Base-by-base conservation (phyloP, 2,797 vertebrate species). In the Diceros bicornis region DNA sequence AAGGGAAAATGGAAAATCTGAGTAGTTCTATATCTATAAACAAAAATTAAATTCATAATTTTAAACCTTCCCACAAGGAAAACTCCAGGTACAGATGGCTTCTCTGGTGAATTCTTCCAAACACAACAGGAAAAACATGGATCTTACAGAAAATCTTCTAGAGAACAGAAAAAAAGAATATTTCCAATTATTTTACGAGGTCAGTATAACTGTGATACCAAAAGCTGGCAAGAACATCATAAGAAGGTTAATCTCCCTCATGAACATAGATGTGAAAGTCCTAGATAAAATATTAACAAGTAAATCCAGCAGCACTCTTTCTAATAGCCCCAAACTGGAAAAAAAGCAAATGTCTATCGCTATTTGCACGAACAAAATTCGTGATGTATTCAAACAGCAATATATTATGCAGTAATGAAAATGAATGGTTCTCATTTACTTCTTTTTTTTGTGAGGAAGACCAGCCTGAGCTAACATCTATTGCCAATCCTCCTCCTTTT, bases 21-120 rank as follows among this genome's bases (percentile, higher is more conserved):
- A 82, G 55, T 21, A 69, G 13, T 68, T 91, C 34, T 92, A 41
- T 69, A 41, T 62, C 44, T 61, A 91, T 79, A 86, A 44, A 83
- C 25, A 95, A 94, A 92, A 96, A 66, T 52, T 44, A 47, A 88
- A 87, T 62, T 57, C 9, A 77, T 71, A 78, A 82, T 79, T 90
- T 41, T 68, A 90, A 79, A 10, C 25, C 32, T 94, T 71, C 47
- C 27, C 57, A 83, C 8, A 62, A 82, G 79, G 84, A 81, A 94
- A 89, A 69, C 18, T 47, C 50, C 37, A 85, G 32, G 50, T 29
- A 86, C 20, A 72, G 55, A 86, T 52, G 44, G 6, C 2, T 87
- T 92, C 59, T 92, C 41, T 25, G 20, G 47, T 59, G 59, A 82
- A 86, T 82, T 94, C 75, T 96, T 94, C 59, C 7, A 75, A 85